Evolutionary conservation across 2,888 invertebrate genomes (phyloP).

Genomic region (Strigamia crassipes): DNA sequence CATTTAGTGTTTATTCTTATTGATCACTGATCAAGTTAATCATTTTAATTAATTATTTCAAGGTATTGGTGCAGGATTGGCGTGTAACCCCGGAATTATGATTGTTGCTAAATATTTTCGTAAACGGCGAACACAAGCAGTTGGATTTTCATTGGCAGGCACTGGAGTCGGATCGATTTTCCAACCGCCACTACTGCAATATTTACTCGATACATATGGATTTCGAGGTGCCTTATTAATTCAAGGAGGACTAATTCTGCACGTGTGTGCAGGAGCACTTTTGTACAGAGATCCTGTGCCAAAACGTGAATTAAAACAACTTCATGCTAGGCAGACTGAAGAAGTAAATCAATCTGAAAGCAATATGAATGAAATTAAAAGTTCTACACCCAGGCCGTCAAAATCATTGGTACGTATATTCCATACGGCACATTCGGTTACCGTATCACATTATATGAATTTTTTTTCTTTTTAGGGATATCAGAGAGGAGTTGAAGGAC

Average conservation of each 20-base stretch:
- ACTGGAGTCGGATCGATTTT: slow-evolving; percentile 72
- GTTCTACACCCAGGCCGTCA: background rate
- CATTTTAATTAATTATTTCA: slow-evolving; percentile 44
- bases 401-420: background rate
- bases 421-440: too few relatives aligned
- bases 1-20: too few relatives aligned
- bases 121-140: slow-evolving; percentile 69
- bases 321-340: background rate
- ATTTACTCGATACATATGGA: slow-evolving; percentile 52
- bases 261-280: slow-evolving; percentile 73
- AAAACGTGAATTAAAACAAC: background rate
- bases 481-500: background rate
- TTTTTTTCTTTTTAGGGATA: background rate
- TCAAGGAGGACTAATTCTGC: slow-evolving; percentile 74
- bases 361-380: background rate
- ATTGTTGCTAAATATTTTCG: slow-evolving; percentile 71
- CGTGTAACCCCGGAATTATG: slow-evolving; percentile 68
- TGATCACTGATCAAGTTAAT: too few relatives aligned
- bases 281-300: slow-evolving; percentile 64
- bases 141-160: slow-evolving; percentile 74
- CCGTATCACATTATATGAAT: background rate
- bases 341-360: background rate
- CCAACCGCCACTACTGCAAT: slow-evolving; percentile 53
- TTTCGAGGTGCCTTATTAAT: slow-evolving; percentile 74
- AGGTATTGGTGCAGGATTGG: slow-evolving; percentile 54